Base-by-base conservation (phyloP, 2,797 vertebrate species). In the Cryptoblepharus egeriae region DNA sequence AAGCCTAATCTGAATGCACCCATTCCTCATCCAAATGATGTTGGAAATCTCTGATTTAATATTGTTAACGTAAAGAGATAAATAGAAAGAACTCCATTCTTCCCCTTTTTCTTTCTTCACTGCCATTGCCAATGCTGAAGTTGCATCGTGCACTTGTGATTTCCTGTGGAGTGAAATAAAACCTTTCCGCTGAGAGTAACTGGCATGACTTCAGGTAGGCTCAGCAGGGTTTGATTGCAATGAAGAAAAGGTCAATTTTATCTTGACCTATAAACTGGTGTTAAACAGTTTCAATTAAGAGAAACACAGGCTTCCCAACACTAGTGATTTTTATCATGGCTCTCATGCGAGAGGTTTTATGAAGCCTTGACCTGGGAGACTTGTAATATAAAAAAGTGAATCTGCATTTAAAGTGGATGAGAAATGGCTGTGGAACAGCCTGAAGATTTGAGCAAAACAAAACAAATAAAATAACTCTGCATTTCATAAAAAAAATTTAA, bases 211-310 rank as follows among this genome's bases (percentile, higher is more conserved):
- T 57, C 68, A 78, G 45, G 28, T 78, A 73, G 45, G n/a, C 60
- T 52, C 42, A 73, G 58, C 60, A 73, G 30, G 42, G 3, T 39
- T 83, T 83, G 69, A 45, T 72, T 83, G 57, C 75, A 73, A 65
- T 67, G 49, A 58, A 68, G 26, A 30, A 58, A 78, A 83, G 75
- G 75, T 63, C 68, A 77, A 3, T 72, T 83, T 64, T 39, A 57
- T 32, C 28, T 64, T 77, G 76, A 22, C 16, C 37, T 58, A n/a
- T 64, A 78, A 83, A 70, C 73, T 49, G 37, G 42, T 69, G 37
- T n/a, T 15, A 76, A 75, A 64, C 75, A 39, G 11, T 58, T 65
- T 67, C 45, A 78, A 35, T 32, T 60, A 65, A 65, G 35, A 73
- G 22, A 73, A 78, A 55, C 15, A 30, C 18, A 20, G 7, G 37